Evolutionary conservation across 2,888 invertebrate species (phyloP).

Genomic region (Drosophila sordidula): DNA sequence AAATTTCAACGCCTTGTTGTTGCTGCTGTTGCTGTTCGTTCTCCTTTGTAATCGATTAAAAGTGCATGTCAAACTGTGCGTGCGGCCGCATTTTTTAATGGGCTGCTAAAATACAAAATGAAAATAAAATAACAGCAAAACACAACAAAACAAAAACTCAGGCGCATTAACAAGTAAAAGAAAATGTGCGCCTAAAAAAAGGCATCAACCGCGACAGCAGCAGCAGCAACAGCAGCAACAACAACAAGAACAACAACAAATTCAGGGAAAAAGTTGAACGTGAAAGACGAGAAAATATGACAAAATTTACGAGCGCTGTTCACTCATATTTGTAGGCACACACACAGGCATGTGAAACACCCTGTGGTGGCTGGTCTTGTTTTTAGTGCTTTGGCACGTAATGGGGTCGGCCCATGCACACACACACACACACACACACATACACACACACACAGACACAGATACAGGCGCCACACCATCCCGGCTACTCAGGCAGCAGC

Average conservation of each 20-base stretch:
- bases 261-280: constrained; percentile 54
- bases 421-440: constrained; percentile 8
- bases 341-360: constrained; percentile 43
- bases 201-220: constrained; percentile 28
- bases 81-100: constrained; percentile 76
- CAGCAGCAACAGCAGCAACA: constrained; percentile 24
- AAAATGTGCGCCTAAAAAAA: constrained; percentile 58
- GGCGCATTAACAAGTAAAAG: constrained; percentile 63
- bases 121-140: constrained; percentile 40
- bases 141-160: constrained; percentile 42
- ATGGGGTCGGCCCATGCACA: constrained; percentile 70
- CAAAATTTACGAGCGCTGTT: constrained; percentile 74
- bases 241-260: constrained; percentile 27
- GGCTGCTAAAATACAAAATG: constrained; percentile 73
- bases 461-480: constrained; percentile 15
- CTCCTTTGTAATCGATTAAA: constrained; percentile 75
- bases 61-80: constrained; percentile 81
- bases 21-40: constrained; percentile 39
- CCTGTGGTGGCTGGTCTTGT: constrained; percentile 69
- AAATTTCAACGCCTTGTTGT: constrained; percentile 48
- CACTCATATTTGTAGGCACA: constrained; percentile 60
- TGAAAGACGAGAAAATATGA: constrained; percentile 74
- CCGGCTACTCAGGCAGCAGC: constrained; percentile 50
- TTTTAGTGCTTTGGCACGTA: constrained; percentile 78
- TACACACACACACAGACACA: constrained; percentile 1